Evolutionary conservation across 2,797 vertebrate species (phyloP), one percentile per base, ranked within the genome.

Genomic region (Molossus alvarezi): DNA sequence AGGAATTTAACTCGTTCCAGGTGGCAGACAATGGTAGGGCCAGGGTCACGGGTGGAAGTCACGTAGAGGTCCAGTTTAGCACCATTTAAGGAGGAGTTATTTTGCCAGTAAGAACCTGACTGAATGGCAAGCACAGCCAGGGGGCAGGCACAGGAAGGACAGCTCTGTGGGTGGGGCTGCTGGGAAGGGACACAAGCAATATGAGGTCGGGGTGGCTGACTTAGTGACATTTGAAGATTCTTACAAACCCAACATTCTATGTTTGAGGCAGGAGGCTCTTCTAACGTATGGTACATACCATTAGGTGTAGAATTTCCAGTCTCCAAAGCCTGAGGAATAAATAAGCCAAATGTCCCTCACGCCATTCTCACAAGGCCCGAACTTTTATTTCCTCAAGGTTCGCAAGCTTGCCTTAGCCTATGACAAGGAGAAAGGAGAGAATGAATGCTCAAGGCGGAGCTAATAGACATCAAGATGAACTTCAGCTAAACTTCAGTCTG

Each of bases 311-410:
- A 77, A 73, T 67, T 81, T 64, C 37, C 15, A 21, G n/a, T 71
- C n/a, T 67, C 25, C 21, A 60, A 89, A 82, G 23, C 33, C 33
- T 72, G 15, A 75, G 81, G 75, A 88, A 69, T 55, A 18, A 57
- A 53, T 2, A 72, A 67, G 37, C 13, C 25, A 79, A 80, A 67
- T 6, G 11, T 57, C 33, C 91, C 53, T 77, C 21, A 37, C 2
- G 4, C 5, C 9, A 33, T 65, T 91, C 57, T 79, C 79, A 33
- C 3, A 33, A 86, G 85, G 27, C 29, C 33, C 72, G 60, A 55
- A 73, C 84, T 67, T 69, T 62, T 81, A 82, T 55, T 90, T 84
- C 67, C 87, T 93, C 41, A 64, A 69, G n/a, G 18, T 41, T 33
- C 21, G 60, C 75, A 93, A 80, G 5, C 55, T 82, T 48, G 51